Percentiles rank a stretch among this genome's conserved stretches.
Conservation (phyloP, 2,888 invertebrate genomes). For the Andrena camellia region DNA sequence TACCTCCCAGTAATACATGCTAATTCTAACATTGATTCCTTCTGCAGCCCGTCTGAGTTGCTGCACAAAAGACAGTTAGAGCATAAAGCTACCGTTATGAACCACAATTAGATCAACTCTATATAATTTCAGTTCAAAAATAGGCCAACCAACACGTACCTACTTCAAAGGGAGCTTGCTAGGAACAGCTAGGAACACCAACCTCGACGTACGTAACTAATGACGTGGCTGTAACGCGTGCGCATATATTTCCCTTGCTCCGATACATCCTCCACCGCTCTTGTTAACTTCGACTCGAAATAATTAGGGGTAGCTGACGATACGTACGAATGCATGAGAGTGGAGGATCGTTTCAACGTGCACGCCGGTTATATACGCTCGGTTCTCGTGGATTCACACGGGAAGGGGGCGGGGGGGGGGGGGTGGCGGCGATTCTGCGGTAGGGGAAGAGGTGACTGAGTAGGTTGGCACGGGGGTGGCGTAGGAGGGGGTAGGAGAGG, state of each 20-base stretch:
- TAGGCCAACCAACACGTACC: not conserved
- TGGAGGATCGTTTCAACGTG: conserved; percentile 53
- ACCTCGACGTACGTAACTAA: conserved; percentile 18
- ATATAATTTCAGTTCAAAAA: not conserved
- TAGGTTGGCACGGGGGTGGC: too few relatives aligned
- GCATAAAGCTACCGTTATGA: not conserved
- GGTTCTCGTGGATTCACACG: conserved; percentile 19
- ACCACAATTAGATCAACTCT: not conserved
- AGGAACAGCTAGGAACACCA: not conserved
- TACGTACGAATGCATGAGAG: conserved; percentile 57
- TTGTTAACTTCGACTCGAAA: conserved; percentile 78
- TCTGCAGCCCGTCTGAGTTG: not conserved
- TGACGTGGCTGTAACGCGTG: conserved; percentile 23
- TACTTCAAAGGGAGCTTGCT: not conserved
- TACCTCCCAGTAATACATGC: too few relatives aligned
- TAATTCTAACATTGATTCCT: not conserved
- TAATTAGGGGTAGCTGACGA: conserved; percentile 79
- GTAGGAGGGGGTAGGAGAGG: not conserved
- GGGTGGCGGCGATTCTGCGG: conserved; percentile 11
- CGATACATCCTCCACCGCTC: conserved; percentile 50
- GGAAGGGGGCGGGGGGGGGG: not conserved
- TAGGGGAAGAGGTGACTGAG: not conserved
- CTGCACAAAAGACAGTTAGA: not conserved
- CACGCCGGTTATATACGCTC: conserved; percentile 34
- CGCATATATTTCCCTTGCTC: conserved; percentile 25